A percentile compares a stretch with the other conserved stretches of the same genome.
Conservation (phyloP, 2,797 vertebrate genomes). For the Pachyuromys duprasi region DNA sequence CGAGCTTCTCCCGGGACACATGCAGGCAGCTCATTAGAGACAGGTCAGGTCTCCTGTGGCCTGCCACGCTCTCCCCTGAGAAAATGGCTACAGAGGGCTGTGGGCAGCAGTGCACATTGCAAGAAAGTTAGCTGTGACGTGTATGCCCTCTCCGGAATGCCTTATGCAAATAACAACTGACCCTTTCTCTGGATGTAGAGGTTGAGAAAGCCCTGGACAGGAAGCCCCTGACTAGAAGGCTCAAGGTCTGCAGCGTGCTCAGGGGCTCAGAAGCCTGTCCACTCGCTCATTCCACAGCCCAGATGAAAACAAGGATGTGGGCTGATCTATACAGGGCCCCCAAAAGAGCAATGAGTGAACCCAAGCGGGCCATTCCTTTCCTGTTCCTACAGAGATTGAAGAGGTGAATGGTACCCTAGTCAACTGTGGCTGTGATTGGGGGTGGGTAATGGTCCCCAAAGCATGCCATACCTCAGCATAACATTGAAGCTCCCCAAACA, state of each 20-base stretch:
- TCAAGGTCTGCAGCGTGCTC: fast-evolving
- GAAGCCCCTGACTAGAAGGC: neutral
- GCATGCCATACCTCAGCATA: neutral
- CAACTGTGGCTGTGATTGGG: neutral
- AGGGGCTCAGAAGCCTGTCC: neutral
- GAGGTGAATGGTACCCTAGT: neutral
- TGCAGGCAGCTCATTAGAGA: neutral
- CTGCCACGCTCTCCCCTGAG: neutral
- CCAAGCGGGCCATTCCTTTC: neutral
- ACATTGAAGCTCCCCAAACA: neutral
- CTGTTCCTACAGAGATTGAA: neutral
- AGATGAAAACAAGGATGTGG: neutral
- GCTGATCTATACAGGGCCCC: neutral
- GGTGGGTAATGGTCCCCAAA: neutral
- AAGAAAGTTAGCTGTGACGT: neutral
- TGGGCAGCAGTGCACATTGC: neutral
- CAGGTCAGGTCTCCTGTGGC: neutral
- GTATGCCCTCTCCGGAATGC: neutral
- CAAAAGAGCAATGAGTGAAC: neutral
- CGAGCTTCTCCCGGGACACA: neutral
- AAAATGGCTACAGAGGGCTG: neutral
- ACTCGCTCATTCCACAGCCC: neutral
- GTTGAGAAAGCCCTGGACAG: neutral
- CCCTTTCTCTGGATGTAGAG: neutral
- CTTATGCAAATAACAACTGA: neutral